Evolutionary conservation across 2,797 vertebrate species (phyloP).

Genomic region (Clarias fuscus): DNA sequence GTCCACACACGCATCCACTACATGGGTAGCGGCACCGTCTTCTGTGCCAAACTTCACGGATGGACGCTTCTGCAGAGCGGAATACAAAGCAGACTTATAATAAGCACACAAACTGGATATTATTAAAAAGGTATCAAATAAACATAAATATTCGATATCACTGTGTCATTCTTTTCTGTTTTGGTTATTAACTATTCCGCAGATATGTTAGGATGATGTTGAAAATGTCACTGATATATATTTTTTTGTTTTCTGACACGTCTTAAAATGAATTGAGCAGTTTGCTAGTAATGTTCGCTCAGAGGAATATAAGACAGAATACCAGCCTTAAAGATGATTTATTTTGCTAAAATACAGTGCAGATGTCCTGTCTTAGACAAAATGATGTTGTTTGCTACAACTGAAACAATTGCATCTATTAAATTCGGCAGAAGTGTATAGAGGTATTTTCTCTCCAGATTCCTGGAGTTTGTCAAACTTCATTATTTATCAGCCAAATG

Average conservation of each 20-base stretch:
- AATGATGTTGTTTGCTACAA: background rate
- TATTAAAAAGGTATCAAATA: constrained; percentile 75
- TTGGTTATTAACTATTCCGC: background rate
- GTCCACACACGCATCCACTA: constrained; percentile 48
- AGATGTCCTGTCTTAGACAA: background rate
- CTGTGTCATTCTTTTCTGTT: constrained; percentile 16
- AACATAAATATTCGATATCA: constrained; percentile 62
- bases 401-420: background rate
- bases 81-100: constrained; percentile 64
- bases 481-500: constrained; percentile 4
- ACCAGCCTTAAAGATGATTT: background rate
- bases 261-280: background rate
- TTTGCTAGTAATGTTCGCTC: background rate
- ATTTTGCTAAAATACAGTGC: background rate
- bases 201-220: no score
- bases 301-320: background rate
- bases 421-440: background rate
- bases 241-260: background rate
- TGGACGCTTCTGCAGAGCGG: constrained; percentile 47
- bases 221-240: background rate
- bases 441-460: background rate
- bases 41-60: constrained; percentile 36
- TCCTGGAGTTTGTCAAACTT: background rate
- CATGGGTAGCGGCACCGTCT: constrained; percentile 30
- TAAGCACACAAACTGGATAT: constrained; percentile 80